These are phyloP conservation scores for Camptogramma bilineatum DNA, from an alignment of 2,888 invertebrate genomes.

Conservation along the genomic window DNA sequence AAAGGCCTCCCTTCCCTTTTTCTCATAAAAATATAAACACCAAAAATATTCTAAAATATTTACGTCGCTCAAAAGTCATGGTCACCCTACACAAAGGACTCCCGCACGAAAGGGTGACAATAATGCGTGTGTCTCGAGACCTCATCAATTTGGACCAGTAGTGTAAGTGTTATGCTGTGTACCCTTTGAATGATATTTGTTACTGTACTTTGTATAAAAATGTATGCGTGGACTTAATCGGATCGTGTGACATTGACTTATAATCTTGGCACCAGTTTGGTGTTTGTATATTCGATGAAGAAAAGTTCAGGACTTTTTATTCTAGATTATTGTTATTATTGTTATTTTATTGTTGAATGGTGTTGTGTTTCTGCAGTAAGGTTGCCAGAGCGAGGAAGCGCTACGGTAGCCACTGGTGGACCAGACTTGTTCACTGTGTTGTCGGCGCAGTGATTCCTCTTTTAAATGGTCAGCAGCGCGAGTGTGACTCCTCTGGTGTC, in stretches of 20 bases:
- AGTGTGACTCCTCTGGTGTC: too few relatives aligned
- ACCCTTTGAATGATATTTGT: constrained; percentile 28
- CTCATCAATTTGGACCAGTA: constrained; percentile 43
- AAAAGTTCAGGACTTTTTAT: not conserved
- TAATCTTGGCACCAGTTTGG: not conserved
- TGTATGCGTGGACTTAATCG: constrained; percentile 4
- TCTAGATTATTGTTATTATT: too few relatives aligned
- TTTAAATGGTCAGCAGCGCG: too few relatives aligned
- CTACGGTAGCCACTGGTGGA: too few relatives aligned
- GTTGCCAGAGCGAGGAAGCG: too few relatives aligned
- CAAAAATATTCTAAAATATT: not conserved
- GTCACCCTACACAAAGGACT: constrained; percentile 32
- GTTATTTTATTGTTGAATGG: too few relatives aligned
- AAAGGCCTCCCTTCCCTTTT: too few relatives aligned
- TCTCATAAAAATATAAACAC: too few relatives aligned
- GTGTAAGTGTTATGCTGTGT: constrained; percentile 40
- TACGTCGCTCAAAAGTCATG: constrained; percentile 3
- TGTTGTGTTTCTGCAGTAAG: too few relatives aligned
- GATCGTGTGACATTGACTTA: not conserved
- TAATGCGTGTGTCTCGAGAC: constrained; percentile 40
- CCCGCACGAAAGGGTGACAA: constrained; percentile 43
- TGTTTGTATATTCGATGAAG: not conserved
- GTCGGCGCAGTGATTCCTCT: too few relatives aligned
- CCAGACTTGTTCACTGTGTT: too few relatives aligned
- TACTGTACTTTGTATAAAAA: constrained; percentile 20